Evolutionary conservation across 1,140 invertebrate species (phyloP).

Genomic region (Drosophila willistoni): DNA sequence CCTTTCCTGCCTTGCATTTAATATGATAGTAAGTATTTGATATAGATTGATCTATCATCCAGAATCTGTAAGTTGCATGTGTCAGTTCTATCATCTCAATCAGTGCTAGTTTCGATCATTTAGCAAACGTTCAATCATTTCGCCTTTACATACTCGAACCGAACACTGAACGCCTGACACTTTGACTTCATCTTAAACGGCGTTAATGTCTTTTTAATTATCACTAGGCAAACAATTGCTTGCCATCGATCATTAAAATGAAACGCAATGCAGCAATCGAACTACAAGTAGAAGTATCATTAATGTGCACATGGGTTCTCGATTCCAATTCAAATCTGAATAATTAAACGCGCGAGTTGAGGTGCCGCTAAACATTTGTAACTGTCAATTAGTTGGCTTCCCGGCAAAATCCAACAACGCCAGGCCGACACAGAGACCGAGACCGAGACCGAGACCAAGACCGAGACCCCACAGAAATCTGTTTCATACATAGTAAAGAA

Average conservation of each 20-base stretch:
- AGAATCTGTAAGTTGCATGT: neutral
- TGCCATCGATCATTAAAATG: slow-evolving; percentile 36
- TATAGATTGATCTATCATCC: too few species aligned
- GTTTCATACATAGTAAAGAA: neutral
- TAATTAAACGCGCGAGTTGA: slow-evolving; percentile 40
- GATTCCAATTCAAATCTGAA: slow-evolving; percentile 29
- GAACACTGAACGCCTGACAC: slow-evolving; percentile 28
- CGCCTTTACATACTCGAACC: slow-evolving; percentile 31
- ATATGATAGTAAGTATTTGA: too few species aligned
- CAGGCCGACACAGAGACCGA: neutral
- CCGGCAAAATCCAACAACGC: slow-evolving; percentile 8
- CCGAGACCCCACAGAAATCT: slow-evolving; percentile 28
- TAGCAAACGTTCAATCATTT: slow-evolving; percentile 43
- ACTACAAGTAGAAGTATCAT: slow-evolving; percentile 31
- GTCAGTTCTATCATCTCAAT: neutral
- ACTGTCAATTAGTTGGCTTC: slow-evolving; percentile 49
- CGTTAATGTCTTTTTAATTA: slow-evolving; percentile 74
- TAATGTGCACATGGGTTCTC: neutral
- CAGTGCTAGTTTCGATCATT: slow-evolving; percentile 6
- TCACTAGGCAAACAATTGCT: slow-evolving; percentile 59
- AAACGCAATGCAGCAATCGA: slow-evolving; percentile 28
- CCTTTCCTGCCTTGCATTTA: too few species aligned
- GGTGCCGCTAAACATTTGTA: slow-evolving; percentile 50
- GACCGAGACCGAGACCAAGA: neutral
- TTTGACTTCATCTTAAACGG: slow-evolving; percentile 32